These are phyloP conservation scores for Panulirus ornatus DNA, from an alignment of 1,140 invertebrate species.

Conservation along the genomic window DNA sequence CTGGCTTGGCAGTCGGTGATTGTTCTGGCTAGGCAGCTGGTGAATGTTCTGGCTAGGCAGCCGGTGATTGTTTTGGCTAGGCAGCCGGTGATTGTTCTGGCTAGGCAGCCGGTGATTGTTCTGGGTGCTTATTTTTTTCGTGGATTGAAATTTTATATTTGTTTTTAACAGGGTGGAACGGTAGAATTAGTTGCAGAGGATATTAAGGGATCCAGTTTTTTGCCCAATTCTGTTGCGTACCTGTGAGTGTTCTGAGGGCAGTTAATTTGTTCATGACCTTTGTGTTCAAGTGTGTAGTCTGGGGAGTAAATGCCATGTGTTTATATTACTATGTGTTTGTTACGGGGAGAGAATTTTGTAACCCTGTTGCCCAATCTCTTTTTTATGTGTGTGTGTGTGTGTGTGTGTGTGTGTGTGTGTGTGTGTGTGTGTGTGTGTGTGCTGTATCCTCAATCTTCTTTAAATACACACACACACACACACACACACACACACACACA, in stretches of 20 bases:
- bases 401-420: conserved; percentile 33
- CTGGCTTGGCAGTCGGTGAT: background rate
- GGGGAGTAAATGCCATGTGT: background rate
- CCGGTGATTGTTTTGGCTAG: too few species aligned
- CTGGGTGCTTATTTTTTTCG: too few species aligned
- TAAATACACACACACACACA: background rate
- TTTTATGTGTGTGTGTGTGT: too few species aligned
- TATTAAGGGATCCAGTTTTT: background rate
- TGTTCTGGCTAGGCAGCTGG: background rate
- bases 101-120: too few species aligned
- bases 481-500: background rate
- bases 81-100: too few species aligned
- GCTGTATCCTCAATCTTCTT: background rate
- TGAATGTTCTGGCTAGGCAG: background rate
- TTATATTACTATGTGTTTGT: background rate
- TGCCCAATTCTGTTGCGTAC: background rate
- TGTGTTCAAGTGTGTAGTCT: background rate
- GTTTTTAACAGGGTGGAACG: too few species aligned
- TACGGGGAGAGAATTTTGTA: too few species aligned
- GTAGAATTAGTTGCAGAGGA: background rate
- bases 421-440: background rate
- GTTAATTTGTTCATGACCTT: background rate
- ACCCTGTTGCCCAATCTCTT: too few species aligned
- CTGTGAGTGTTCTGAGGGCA: background rate
- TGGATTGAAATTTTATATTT: too few species aligned